These are phyloP conservation scores for Lottia scabra DNA, from an alignment of 2,888 invertebrate genomes.

Conservation along the genomic window DNA sequence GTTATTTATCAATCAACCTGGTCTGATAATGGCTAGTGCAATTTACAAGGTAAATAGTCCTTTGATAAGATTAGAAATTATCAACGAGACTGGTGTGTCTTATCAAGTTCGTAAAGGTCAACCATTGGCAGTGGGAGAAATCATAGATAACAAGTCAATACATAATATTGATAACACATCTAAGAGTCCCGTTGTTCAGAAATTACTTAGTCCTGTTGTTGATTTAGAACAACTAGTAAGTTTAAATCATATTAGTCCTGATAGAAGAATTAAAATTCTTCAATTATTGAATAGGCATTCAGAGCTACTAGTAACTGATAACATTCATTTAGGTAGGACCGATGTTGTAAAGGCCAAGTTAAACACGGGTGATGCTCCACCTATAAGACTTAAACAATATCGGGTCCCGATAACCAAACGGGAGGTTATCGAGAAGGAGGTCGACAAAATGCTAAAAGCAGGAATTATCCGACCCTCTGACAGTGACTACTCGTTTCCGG, in stretches of 20 bases:
- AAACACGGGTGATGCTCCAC: constrained; percentile 8
- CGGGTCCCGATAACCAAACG: constrained; percentile 3
- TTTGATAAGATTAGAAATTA: neutral
- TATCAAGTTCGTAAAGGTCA: neutral
- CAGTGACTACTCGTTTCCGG: neutral
- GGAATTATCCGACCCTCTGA: neutral
- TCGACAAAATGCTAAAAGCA: neutral
- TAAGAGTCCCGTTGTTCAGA: neutral
- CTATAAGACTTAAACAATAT: constrained; percentile 9
- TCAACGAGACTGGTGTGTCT: neutral
- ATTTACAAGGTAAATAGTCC: neutral
- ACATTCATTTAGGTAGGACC: neutral
- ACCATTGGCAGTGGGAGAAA: neutral
- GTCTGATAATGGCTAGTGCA: neutral
- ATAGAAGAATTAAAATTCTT: neutral
- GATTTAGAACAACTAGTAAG: neutral
- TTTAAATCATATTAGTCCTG: neutral
- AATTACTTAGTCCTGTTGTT: no score
- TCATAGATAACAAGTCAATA: neutral
- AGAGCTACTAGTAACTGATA: neutral
- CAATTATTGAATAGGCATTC: neutral
- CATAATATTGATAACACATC: neutral
- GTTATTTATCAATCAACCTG: neutral
- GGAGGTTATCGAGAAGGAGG: neutral
- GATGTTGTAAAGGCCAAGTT: neutral